Evolutionary conservation across 2,888 invertebrate species (phyloP).

Genomic region (Conomelus anceps): DNA sequence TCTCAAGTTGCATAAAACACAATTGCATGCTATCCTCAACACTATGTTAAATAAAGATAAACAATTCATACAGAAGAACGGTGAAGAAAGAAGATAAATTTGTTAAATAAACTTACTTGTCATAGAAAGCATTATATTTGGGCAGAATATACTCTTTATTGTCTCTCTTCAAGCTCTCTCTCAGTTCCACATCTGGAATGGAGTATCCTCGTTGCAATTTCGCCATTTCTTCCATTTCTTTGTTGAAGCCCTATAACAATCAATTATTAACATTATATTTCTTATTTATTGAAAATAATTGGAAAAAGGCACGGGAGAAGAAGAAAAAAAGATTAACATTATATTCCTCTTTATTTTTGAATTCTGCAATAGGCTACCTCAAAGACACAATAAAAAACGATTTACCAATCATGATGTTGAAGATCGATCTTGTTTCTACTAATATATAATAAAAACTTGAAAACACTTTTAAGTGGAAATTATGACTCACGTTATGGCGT

Average conservation of each 20-base stretch:
- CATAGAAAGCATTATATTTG: constrained; percentile 73
- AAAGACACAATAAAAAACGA: no score
- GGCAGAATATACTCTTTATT: constrained; percentile 84
- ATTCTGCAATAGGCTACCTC: no score
- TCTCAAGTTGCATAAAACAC: no score
- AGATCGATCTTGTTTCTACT: no score
- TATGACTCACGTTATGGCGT: no score
- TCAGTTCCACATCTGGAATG: constrained; percentile 84
- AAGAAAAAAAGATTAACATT: background rate
- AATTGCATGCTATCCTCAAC: no score
- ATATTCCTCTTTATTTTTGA: background rate
- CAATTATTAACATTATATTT: no score
- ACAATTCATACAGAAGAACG: no score
- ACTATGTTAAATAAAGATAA: no score
- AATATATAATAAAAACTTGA: no score
- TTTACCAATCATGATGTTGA: no score
- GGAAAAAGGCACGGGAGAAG: background rate
- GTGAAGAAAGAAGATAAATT: background rate
- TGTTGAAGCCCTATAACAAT: constrained; percentile 75
- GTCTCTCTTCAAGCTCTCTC: constrained; percentile 81
- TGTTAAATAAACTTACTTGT: constrained; percentile 47
- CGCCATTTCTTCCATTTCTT: constrained; percentile 86
- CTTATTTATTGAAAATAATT: background rate
- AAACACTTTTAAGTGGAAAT: no score
- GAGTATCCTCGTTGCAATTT: constrained; percentile 83